Evolutionary conservation across 2,113 vertebrate genomes (phyloP).

Genomic region (Plecturocebus donacophilus): DNA sequence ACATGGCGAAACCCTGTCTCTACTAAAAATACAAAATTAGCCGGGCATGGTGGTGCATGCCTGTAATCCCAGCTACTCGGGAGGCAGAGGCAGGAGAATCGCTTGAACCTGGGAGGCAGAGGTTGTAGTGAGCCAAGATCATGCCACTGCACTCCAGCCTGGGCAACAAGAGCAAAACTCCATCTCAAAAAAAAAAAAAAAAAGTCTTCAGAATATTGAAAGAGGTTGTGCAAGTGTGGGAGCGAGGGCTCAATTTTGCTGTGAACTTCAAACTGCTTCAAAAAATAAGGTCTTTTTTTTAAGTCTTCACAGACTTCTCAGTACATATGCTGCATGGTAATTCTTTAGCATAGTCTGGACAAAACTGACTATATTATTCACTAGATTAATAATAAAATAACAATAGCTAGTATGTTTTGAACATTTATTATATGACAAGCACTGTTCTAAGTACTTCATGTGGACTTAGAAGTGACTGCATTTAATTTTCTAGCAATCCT

Average conservation of each 20-base stretch:
- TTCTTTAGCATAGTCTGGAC: background rate
- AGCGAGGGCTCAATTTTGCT: background rate
- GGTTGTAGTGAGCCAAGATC: too few relatives aligned
- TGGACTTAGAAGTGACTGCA: background rate
- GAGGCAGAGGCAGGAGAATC: too few relatives aligned
- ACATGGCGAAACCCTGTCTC: too few relatives aligned
- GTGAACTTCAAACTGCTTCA: background rate
- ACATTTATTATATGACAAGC: background rate
- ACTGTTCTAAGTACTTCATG: background rate
- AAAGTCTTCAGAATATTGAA: background rate
- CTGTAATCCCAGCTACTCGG: too few relatives aligned
- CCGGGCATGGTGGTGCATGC: too few relatives aligned
- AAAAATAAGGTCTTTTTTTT: background rate
- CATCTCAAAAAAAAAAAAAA: too few relatives aligned
- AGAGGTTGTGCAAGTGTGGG: background rate
- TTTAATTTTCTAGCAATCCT: conserved; percentile 9
- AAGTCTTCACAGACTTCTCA: background rate
- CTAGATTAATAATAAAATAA: background rate
- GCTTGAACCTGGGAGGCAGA: too few relatives aligned
- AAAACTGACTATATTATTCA: background rate
- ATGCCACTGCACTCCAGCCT: too few relatives aligned
- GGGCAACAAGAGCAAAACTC: too few relatives aligned
- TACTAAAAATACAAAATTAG: too few relatives aligned
- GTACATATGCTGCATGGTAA: background rate
- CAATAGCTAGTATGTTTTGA: background rate